phyloP scores from a whole-genome alignment of 2,113 vertebrate species.

The Lanius collurio region DNA sequence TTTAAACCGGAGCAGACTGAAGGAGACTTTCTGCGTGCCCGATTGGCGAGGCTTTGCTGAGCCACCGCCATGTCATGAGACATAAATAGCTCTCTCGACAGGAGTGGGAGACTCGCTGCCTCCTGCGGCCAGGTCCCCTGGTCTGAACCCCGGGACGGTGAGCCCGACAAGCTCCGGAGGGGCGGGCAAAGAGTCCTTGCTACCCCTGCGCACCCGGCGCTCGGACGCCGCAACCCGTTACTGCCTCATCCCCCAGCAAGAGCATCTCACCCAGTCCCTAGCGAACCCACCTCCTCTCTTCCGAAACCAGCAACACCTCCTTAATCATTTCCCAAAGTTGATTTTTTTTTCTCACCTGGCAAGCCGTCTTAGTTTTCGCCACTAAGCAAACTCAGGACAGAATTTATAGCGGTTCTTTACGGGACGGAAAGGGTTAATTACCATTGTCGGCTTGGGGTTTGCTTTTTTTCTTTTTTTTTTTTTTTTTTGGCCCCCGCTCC shows the following conservation, averaged over 20 bases:
- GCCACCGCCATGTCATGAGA: background rate
- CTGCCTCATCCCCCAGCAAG: background rate
- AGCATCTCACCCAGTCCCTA: background rate
- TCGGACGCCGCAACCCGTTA: background rate
- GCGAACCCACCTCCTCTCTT: background rate
- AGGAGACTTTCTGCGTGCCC: background rate
- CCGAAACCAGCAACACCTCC: background rate
- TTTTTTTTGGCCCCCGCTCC: background rate
- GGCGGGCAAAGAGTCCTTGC: fast-evolving
- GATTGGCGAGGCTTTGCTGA: background rate
- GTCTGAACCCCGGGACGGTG: background rate
- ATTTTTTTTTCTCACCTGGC: fast-evolving
- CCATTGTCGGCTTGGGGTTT: background rate
- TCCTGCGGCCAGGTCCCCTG: background rate
- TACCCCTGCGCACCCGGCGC: fast-evolving
- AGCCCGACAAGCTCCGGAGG: fast-evolving
- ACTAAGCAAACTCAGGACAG: background rate
- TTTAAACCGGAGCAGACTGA: background rate
- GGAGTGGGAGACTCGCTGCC: background rate
- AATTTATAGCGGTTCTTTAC: background rate
- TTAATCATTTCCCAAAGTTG: background rate
- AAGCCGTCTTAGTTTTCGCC: background rate
- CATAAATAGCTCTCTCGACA: background rate
- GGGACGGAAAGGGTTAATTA: conserved; percentile 32
- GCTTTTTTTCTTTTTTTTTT: too few species aligned